Conservation (phyloP, 2,797 vertebrate genomes). For the Salmo trutta region DNA sequence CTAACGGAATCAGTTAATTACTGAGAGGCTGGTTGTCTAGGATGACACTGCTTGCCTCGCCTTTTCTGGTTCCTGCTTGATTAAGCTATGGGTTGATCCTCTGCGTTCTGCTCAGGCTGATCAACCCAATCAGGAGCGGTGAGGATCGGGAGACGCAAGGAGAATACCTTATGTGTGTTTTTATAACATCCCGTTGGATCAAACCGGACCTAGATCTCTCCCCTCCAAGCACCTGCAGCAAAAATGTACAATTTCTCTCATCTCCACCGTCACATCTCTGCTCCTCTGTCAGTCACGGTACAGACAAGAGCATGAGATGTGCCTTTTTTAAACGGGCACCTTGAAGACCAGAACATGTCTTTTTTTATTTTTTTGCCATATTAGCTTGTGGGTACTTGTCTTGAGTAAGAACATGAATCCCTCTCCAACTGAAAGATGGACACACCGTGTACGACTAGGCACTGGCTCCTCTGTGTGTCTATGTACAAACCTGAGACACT, state of each 20-base stretch:
- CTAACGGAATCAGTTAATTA: constrained; percentile 50
- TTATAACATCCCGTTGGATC: neutral
- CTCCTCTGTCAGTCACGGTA: neutral
- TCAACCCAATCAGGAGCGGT: constrained; percentile 30
- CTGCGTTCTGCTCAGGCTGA: constrained; percentile 22
- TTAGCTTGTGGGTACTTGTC: neutral
- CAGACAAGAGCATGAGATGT: neutral
- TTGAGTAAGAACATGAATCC: neutral
- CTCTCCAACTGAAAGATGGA: neutral
- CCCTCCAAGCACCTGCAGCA: neutral
- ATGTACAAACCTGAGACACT: too few species aligned
- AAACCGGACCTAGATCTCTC: neutral
- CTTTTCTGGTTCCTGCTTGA: constrained; percentile 21
- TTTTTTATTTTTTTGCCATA: neutral
- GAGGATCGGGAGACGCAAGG: constrained; percentile 6
- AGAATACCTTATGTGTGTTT: constrained; percentile 14
- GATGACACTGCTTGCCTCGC: constrained; percentile 53
- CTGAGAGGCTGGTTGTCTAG: constrained; percentile 47
- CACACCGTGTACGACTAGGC: neutral
- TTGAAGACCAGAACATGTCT: neutral
- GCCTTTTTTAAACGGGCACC: neutral
- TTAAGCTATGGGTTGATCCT: constrained; percentile 13
- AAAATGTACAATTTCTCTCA: neutral
- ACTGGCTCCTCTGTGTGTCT: neutral
- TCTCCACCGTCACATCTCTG: neutral